A percentile compares a stretch with the other conserved stretches of the same genome.
These are phyloP conservation scores for Heterochromis multidens DNA, from an alignment of 2,113 vertebrate species.

Conservation along the genomic window DNA sequence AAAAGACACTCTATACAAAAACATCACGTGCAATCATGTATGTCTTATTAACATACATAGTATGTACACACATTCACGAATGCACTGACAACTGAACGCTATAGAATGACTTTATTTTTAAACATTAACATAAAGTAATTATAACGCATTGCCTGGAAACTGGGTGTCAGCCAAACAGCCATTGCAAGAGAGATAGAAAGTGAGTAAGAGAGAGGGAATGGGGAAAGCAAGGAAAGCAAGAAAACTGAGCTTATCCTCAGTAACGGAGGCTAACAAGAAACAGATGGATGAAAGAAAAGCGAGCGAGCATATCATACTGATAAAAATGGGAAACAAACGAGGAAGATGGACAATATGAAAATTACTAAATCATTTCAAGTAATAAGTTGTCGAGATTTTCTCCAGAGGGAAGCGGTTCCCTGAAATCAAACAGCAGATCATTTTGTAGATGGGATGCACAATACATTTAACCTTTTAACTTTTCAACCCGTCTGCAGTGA, in stretches of 20 bases:
- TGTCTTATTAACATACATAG: background rate
- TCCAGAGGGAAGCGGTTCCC: background rate
- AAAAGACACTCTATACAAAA: background rate
- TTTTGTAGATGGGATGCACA: background rate
- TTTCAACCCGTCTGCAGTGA: background rate
- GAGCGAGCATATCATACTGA: background rate
- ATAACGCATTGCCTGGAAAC: constrained; percentile 47
- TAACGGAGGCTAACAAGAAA: constrained; percentile 43
- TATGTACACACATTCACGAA: background rate
- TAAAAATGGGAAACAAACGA: background rate
- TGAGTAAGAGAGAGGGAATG: background rate
- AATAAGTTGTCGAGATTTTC: constrained; percentile 2
- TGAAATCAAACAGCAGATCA: background rate
- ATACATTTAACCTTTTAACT: constrained; percentile 16
- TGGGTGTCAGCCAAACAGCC: constrained; percentile 58
- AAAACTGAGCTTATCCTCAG: constrained; percentile 1
- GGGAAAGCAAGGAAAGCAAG: background rate
- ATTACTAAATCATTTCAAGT: constrained; percentile 38
- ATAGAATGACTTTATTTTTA: constrained; percentile 21
- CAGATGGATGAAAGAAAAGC: constrained; percentile 31
- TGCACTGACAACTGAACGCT: background rate
- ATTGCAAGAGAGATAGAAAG: background rate
- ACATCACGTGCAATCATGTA: background rate
- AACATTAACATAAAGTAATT: constrained; percentile 63
- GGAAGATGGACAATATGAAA: constrained; percentile 18